These are phyloP conservation scores for Hipposideros armiger DNA, from an alignment of 2,113 vertebrate genomes.

Conservation along the genomic window DNA sequence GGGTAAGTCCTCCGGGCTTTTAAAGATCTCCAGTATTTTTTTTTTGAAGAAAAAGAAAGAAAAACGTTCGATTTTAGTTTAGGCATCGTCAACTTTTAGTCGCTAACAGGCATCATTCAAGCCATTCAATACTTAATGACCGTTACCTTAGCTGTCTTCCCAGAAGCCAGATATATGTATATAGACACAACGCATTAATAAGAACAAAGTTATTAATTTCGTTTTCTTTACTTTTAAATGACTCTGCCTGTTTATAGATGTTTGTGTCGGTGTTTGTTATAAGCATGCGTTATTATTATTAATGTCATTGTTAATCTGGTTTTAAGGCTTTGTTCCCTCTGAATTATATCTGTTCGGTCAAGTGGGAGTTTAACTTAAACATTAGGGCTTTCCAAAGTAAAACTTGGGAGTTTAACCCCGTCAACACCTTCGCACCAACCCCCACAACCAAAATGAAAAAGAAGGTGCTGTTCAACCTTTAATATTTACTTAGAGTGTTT, in stretches of 20 bases:
- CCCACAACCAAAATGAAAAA: conserved; percentile 56
- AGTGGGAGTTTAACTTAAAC: conserved; percentile 55
- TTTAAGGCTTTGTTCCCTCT: conserved; percentile 33
- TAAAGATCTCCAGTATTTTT: conserved; percentile 85
- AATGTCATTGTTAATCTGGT: conserved; percentile 45
- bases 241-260: conserved; percentile 20
- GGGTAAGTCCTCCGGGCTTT: conserved; percentile 89
- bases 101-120: conserved; percentile 79
- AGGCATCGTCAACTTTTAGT: conserved; percentile 80
- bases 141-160: conserved; percentile 58
- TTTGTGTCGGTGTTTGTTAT: conserved; percentile 23
- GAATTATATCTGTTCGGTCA: not conserved
- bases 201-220: conserved; percentile 48
- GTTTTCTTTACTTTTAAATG: conserved; percentile 38
- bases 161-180: not conserved
- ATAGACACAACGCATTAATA: not conserved
- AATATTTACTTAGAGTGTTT: conserved; percentile 84
- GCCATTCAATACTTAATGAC: conserved; percentile 76
- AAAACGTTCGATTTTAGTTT: conserved; percentile 83
- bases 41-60: conserved; percentile 25
- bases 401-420: not conserved
- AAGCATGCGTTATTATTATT: conserved; percentile 51
- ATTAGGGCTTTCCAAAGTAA: conserved; percentile 37
- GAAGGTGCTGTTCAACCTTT: conserved; percentile 65
- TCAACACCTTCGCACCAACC: conserved; percentile 35